These are phyloP conservation scores for Myotis davidii DNA, from an alignment of 2,113 vertebrate species.

Conservation along the genomic window DNA sequence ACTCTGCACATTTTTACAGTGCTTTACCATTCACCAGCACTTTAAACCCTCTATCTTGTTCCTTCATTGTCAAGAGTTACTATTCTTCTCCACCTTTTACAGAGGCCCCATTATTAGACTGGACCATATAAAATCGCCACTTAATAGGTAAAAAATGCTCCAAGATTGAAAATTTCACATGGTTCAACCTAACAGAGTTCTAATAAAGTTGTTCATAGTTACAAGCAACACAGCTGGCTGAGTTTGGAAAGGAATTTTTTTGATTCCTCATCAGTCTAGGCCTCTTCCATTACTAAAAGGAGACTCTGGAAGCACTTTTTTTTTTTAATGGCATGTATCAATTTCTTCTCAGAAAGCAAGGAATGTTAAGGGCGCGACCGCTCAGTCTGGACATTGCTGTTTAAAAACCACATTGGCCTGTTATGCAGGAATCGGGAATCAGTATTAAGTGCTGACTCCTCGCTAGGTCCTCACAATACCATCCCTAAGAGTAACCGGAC, in stretches of 20 bases:
- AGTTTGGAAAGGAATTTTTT: background rate
- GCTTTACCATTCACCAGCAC: background rate
- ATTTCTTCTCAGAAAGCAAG: conserved; percentile 16
- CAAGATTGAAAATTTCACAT: background rate
- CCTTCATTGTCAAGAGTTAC: background rate
- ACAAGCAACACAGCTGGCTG: background rate
- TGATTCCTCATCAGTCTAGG: background rate
- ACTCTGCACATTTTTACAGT: background rate
- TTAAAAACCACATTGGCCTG: conserved; percentile 5
- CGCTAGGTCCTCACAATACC: background rate
- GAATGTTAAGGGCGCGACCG: background rate
- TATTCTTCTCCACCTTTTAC: background rate
- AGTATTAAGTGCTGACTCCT: background rate
- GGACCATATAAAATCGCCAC: background rate
- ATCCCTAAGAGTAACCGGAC: background rate
- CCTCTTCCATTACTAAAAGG: background rate
- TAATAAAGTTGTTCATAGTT: background rate
- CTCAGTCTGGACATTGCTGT: background rate
- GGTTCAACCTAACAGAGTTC: background rate
- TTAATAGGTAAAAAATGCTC: background rate
- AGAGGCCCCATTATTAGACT: background rate
- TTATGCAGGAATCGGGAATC: background rate
- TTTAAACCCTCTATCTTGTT: background rate
- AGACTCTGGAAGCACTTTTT: background rate
- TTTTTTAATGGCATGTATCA: background rate